Base-by-base conservation (phyloP, 2,113 vertebrate species). In the Pagrus major region DNA sequence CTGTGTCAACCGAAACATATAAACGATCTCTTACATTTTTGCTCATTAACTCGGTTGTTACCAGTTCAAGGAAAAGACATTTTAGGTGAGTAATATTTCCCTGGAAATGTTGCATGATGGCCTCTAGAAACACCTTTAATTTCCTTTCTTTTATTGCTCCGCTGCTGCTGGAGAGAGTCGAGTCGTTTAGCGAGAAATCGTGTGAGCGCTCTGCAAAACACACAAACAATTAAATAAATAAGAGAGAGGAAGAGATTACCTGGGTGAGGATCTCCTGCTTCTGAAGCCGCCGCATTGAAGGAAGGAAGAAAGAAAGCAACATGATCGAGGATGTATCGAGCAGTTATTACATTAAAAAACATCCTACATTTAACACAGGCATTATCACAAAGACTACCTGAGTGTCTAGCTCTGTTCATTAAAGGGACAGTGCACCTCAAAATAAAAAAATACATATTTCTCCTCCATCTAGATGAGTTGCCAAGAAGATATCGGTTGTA, bases 241-340 rank as follows among this genome's bases (percentile, higher is more conserved):
- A 16, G 3, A 15, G 21, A 16, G 7, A 23, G n/a, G 16, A 73
- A 65, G 49, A 61, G 46, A 41, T 96, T 97, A 98, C 97, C 96
- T 98, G 97, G 83, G 95, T 96, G 94, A 98, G 97, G 93, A 98
- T 96, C 84, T 98, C 97, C 93, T 97, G 96, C 93, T 97, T 98
- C 97, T 98, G 90, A 52, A 54, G 0, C 41, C 1, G 0, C 41
- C 1, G 88, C 61, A 94, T 94, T 80, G 37, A 23, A 37, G 72
- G 78, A 33, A 37, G 72, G 78, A 33, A 35, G 46, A 80, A 64
- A 89, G 39, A 89, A 63, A 71, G 6, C 35, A 2, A 74, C n/a
- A 83, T 16, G 29, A 31, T 76, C 16, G 77, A 12, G 2, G 37
- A 75, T 16, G 23, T 5, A 27, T 33, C 1, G 20, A 9, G 54